These are phyloP conservation scores for Scytalopus superciliaris DNA, from an alignment of 2,113 vertebrate species.

Conservation along the genomic window DNA sequence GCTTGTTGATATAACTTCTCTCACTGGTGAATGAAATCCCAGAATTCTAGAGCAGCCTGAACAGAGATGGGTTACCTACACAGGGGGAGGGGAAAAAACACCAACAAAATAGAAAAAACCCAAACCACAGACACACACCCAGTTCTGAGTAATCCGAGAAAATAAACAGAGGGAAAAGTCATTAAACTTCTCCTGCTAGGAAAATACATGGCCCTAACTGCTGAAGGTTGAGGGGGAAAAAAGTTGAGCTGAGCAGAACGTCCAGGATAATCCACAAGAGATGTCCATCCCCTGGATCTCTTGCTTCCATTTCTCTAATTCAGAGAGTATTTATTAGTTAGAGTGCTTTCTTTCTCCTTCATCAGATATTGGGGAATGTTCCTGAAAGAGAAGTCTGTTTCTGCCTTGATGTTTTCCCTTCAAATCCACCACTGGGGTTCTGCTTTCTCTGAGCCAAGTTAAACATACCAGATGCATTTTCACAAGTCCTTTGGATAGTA, in stretches of 20 bases:
- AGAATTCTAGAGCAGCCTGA: neutral
- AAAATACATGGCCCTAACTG: neutral
- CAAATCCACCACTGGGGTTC: neutral
- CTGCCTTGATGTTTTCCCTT: neutral
- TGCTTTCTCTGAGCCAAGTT: neutral
- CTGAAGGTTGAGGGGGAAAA: neutral
- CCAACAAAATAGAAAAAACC: neutral
- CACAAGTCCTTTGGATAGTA: neutral
- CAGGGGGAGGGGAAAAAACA: fast-evolving
- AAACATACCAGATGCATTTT: neutral
- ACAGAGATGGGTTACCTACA: neutral
- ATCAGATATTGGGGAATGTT: neutral
- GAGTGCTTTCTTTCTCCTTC: neutral
- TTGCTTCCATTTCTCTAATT: neutral
- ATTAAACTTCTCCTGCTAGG: neutral
- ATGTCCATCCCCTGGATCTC: neutral
- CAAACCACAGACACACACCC: neutral
- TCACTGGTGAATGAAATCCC: neutral
- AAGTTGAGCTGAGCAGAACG: neutral
- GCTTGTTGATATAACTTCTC: neutral
- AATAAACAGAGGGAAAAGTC: neutral
- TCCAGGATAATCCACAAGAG: neutral
- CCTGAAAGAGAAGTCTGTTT: neutral
- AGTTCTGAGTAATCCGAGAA: neutral
- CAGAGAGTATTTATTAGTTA: neutral